phyloP scores from a whole-genome alignment of 1,140 invertebrate species.

The Papilio dardanus region DNA sequence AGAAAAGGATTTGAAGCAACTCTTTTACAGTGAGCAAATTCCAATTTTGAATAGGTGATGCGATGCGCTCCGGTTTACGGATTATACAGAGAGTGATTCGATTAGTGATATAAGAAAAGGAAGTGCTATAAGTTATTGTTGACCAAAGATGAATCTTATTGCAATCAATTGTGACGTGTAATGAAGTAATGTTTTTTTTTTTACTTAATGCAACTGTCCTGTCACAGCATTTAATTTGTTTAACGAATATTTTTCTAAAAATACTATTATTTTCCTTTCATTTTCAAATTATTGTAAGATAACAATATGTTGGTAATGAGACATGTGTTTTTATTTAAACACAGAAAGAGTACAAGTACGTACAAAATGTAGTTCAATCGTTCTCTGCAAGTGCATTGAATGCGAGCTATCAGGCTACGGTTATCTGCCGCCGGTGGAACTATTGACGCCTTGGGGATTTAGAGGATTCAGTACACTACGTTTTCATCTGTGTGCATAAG shows the following conservation, averaged over 20 bases:
- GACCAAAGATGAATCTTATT: neutral
- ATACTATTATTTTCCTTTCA: no score
- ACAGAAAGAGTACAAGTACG: no score
- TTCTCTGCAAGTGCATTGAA: slow-evolving; percentile 72
- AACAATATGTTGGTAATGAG: no score
- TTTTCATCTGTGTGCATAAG: slow-evolving; percentile 12
- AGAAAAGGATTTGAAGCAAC: slow-evolving; percentile 74
- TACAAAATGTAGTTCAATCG: slow-evolving; percentile 66
- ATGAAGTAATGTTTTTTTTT: neutral
- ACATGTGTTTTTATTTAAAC: no score
- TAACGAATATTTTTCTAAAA: no score
- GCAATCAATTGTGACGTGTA: neutral
- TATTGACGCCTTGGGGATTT: slow-evolving; percentile 68
- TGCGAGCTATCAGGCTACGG: slow-evolving; percentile 57
- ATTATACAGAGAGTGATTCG: slow-evolving; percentile 28
- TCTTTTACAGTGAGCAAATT: slow-evolving; percentile 63
- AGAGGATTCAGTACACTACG: slow-evolving; percentile 58
- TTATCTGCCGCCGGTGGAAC: slow-evolving; percentile 57
- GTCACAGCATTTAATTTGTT: neutral
- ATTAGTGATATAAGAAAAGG: slow-evolving; percentile 33
- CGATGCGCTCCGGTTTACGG: slow-evolving; percentile 39
- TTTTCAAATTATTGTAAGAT: no score
- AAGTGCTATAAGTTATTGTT: slow-evolving; percentile 35
- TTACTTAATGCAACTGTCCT: neutral
- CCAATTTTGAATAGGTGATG: slow-evolving; percentile 50